Evolutionary conservation across 1,140 invertebrate species (phyloP).

Genomic region (Drosophila santomea): DNA sequence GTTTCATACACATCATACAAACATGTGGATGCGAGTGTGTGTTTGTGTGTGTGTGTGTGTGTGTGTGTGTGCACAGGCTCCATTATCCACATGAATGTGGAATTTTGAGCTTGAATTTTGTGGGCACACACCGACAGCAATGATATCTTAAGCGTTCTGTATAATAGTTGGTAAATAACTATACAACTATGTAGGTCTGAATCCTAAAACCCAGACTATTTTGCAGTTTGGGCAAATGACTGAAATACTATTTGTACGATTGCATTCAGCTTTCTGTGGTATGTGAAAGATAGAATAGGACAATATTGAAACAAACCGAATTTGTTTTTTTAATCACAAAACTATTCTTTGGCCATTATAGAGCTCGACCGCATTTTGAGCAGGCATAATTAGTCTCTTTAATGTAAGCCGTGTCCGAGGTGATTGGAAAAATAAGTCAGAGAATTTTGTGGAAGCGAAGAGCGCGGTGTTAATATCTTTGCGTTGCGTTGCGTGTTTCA

Average conservation of each 20-base stretch:
- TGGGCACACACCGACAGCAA: slow-evolving; percentile 20
- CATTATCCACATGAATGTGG: slow-evolving; percentile 30
- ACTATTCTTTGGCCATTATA: no score
- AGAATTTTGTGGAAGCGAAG: not conserved
- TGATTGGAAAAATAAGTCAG: not conserved
- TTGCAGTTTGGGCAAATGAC: no score
- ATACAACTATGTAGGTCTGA: no score
- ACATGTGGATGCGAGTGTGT: slow-evolving; percentile 15
- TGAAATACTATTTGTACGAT: no score
- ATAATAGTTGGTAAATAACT: not conserved
- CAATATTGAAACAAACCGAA: no score
- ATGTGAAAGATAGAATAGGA: no score
- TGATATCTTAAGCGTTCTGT: not conserved
- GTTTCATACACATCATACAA: slow-evolving; percentile 72
- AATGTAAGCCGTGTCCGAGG: slow-evolving; percentile 6
- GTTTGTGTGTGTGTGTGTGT: slow-evolving; percentile 15
- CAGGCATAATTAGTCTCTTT: slow-evolving; percentile 11
- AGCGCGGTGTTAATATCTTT: slow-evolving; percentile 34
- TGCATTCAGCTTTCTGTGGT: no score
- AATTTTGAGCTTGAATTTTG: slow-evolving; percentile 47
- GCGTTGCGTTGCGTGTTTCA: slow-evolving; percentile 31
- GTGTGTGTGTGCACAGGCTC: slow-evolving; percentile 12
- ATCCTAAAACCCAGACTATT: no score
- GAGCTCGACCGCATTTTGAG: not conserved
- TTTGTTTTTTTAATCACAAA: no score